phyloP scores from a whole-genome alignment of 1,140 invertebrate species.

The Himalopsyche phryganea region DNA sequence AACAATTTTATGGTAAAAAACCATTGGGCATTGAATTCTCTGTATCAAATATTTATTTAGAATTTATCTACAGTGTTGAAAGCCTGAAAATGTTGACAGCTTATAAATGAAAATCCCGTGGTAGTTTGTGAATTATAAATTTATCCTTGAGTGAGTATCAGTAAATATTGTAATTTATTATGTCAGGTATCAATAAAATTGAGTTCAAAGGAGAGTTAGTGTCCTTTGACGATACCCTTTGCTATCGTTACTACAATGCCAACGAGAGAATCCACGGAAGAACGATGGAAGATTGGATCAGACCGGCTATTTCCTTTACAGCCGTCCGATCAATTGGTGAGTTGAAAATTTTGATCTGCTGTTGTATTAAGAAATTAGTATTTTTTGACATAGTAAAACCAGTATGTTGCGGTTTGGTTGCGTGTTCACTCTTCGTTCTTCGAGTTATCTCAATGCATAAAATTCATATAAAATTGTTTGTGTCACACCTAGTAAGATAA shows the following conservation, averaged over 20 bases:
- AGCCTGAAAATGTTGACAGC: not conserved
- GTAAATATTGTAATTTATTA: no score
- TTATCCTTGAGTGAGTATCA: not conserved
- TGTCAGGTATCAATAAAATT: slow-evolving; percentile 56
- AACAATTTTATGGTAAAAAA: no score
- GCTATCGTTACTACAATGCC: slow-evolving; percentile 58
- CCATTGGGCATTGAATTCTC: no score
- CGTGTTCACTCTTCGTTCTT: not conserved
- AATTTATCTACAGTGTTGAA: not conserved
- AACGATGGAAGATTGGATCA: slow-evolving; percentile 66
- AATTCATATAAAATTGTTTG: no score
- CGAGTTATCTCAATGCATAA: not conserved
- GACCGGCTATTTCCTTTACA: slow-evolving; percentile 54
- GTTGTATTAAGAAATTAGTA: slow-evolving; percentile 2
- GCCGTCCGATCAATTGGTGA: slow-evolving; percentile 43
- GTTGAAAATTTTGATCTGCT: not conserved
- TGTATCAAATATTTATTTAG: no score
- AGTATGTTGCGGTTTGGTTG: no score
- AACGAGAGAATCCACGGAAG: slow-evolving; percentile 51
- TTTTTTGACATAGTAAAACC: not conserved
- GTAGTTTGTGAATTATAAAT: not conserved
- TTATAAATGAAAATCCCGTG: not conserved
- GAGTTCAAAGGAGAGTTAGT: slow-evolving; percentile 52
- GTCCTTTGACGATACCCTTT: slow-evolving; percentile 48
- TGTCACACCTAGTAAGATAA: no score